A percentile compares a stretch with the other conserved stretches of the same genome.
Conservation (phyloP, 2,888 invertebrate species). For the Mechanitis messenoides region DNA sequence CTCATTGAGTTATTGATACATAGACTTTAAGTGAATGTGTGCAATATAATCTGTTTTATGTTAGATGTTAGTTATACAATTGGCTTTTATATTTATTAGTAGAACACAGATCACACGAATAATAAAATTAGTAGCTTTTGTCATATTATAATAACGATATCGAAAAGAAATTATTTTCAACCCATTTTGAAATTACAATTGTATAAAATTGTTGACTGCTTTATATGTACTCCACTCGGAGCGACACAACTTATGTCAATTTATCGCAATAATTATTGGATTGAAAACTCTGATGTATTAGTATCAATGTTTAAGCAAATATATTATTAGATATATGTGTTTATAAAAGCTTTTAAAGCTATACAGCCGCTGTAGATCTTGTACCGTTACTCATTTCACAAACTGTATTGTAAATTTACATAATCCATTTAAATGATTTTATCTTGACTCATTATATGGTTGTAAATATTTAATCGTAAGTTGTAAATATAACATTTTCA, state of each 20-base stretch:
- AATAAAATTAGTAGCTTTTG: constrained; percentile 19
- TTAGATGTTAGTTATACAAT: constrained; percentile 54
- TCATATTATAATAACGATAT: constrained; percentile 12
- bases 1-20: constrained; percentile 53
- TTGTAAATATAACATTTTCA: constrained; percentile 67
- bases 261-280: constrained; percentile 12
- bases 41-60: constrained; percentile 67
- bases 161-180: constrained; percentile 2
- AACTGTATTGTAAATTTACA: constrained; percentile 30
- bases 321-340: constrained; percentile 23
- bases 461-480: constrained; percentile 64
- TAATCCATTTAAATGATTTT: constrained; percentile 39
- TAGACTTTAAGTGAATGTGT: constrained; percentile 67
- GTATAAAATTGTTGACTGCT: not conserved
- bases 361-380: constrained; percentile 30
- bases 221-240: not conserved
- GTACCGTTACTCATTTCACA: constrained; percentile 22
- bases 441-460: constrained; percentile 38
- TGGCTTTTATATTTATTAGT: constrained; percentile 26
- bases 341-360: constrained; percentile 28
- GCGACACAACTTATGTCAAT: constrained; percentile 1
- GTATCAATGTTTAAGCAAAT: constrained; percentile 17
- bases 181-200: constrained; percentile 3
- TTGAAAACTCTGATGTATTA: constrained; percentile 16
- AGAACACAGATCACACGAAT: constrained; percentile 17